Evolutionary conservation across 2,113 vertebrate species (phyloP), one percentile per base, ranked within the genome.

Genomic region (Kryptolebias marmoratus): DNA sequence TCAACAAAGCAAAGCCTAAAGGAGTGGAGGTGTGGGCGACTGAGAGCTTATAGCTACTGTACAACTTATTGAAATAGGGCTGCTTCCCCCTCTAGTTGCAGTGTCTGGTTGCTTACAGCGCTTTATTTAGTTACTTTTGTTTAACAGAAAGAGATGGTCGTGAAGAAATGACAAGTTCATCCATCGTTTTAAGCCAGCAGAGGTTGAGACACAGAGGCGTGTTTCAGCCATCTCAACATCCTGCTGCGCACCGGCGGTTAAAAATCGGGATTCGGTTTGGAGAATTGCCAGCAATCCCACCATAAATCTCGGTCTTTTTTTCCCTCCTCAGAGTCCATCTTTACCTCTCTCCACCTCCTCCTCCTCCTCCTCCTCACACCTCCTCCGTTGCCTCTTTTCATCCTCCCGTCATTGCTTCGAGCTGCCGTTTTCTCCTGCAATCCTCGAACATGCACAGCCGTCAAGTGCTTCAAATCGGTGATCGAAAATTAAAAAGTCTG

Each of bases 391-490:
- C 54, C 36, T 79, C 81, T 13, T 28, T 53, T 58, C 55, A 47
- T 80, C 84, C 64, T 81, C 58, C 85, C 86, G 52, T 77, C 86
- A 72, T 88, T 67, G 83, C 92, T 89, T 93, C 91, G 91, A 92
- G 92, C 90, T 88, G 84, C 85, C 88, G 93, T 69, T 89, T 88
- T 88, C 84, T 84, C 77, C 89, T 68, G 89, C 93, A 93, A 82
- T 93, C 93, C 93, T 93, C 91, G 92, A 94, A 94, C 94, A 95
- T 95, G 94, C 95, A 94, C 94, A 93, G 93, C 93, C 94, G 93
- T 94, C 94, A 95, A 94, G 94, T 95, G 95, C 95, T 94, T 95
- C 91, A 94, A 95, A 93, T 93, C 94, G 92, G 93, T 94, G 92
- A 93, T 91, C 84, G 85, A 92, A 70, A 94, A 94, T 91, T 80